Conservation (phyloP, 2,113 vertebrate species). For the Limanda limanda region DNA sequence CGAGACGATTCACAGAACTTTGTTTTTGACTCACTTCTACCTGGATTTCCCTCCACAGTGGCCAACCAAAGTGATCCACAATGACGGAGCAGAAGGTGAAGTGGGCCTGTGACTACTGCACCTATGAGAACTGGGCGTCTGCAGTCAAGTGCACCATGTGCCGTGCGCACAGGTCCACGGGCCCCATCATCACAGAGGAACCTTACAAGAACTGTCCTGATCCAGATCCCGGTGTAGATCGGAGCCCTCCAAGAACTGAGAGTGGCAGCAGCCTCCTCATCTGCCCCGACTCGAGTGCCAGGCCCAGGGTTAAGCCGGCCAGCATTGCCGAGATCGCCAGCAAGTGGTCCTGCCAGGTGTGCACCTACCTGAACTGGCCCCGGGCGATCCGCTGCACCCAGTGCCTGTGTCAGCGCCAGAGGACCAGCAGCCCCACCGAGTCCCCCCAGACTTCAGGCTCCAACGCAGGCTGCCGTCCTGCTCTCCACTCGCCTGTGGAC, state of each 20-base stretch:
- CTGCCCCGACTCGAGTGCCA: constrained; percentile 94
- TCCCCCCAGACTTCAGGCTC: constrained; percentile 93
- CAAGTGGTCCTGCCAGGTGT: constrained; percentile 99
- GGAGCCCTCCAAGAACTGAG: constrained; percentile 87
- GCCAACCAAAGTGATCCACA: constrained; percentile 75
- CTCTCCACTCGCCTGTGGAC: constrained; percentile 87
- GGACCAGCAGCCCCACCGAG: constrained; percentile 90
- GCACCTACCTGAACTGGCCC: constrained; percentile 99
- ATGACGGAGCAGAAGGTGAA: constrained; percentile 95
- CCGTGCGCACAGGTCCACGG: constrained; percentile 89
- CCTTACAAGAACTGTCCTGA: constrained; percentile 89
- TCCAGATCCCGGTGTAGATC: constrained; percentile 83
- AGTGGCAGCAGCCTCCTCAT: constrained; percentile 90
- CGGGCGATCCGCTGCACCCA: constrained; percentile 95
- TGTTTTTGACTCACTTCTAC: neutral
- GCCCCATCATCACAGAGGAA: constrained; percentile 94
- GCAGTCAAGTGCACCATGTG: constrained; percentile 97
- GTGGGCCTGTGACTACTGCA: constrained; percentile 97
- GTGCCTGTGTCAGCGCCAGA: constrained; percentile 90
- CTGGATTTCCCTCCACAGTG: constrained; percentile 27
- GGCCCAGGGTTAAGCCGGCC: constrained; percentile 89
- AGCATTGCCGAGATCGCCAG: constrained; percentile 86
- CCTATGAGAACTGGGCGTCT: constrained; percentile 95
- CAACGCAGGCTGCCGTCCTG: constrained; percentile 82
- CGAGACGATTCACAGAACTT: neutral